Percentiles rank a stretch among this genome's conserved stretches.
Conservation (phyloP, 1,140 invertebrate species). For the Drosophila gunungcola region DNA sequence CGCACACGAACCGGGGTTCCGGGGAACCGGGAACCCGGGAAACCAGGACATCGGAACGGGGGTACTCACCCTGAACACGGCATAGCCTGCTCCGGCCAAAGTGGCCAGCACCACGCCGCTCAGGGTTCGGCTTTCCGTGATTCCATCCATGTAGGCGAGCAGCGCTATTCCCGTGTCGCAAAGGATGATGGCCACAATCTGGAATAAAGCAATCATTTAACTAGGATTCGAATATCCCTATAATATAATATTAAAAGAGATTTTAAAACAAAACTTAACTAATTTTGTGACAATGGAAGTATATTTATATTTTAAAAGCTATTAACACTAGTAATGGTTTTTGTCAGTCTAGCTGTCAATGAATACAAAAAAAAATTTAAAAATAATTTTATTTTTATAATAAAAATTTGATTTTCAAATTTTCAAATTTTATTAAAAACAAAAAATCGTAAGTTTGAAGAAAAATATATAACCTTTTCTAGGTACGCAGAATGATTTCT, state of each 20-base stretch:
- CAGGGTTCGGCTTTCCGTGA: conserved; percentile 94
- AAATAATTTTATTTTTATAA: no score
- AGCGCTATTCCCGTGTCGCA: conserved; percentile 97
- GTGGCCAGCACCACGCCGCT: conserved; percentile 96
- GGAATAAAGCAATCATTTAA: conserved; percentile 13
- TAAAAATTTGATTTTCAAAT: no score
- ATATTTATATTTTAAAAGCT: no score
- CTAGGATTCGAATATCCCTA: background rate
- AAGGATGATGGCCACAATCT: conserved; percentile 98
- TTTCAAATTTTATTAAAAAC: no score
- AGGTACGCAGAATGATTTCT: no score
- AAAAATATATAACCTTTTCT: no score
- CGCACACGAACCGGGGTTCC: conserved; percentile 22
- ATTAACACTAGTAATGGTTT: no score
- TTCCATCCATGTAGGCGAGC: conserved; percentile 97
- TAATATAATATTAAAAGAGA: background rate
- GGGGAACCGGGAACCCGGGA: background rate
- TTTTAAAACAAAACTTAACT: no score
- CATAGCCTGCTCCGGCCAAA: conserved; percentile 94
- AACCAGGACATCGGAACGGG: background rate
- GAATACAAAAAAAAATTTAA: no score
- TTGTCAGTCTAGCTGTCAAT: no score
- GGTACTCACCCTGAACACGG: conserved; percentile 94
- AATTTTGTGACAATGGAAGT: no score
- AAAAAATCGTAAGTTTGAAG: no score